These are phyloP conservation scores for Troglohyphantes excavatus DNA, from an alignment of 2,888 invertebrate genomes.

Conservation along the genomic window DNA sequence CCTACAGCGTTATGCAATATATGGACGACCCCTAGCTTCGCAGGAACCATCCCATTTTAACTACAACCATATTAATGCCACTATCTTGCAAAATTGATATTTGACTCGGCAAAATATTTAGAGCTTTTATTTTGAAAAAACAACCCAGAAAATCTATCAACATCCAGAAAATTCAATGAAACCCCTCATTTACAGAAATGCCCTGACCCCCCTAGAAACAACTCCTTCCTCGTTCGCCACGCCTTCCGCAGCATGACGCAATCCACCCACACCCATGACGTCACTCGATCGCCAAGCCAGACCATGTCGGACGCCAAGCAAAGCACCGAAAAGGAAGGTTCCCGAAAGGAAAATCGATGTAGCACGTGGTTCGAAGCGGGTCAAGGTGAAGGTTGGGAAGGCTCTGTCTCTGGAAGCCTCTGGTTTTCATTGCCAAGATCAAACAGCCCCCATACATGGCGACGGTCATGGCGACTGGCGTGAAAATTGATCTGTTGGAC, in stretches of 20 bases:
- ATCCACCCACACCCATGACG: conserved; percentile 11
- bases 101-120: too few relatives aligned
- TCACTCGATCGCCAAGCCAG: conserved; percentile 39
- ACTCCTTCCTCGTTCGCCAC: neutral
- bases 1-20: too few relatives aligned
- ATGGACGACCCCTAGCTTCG: too few relatives aligned
- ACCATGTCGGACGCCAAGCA: conserved; percentile 33
- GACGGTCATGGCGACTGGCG: conserved; percentile 1
- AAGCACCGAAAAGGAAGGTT: too few relatives aligned
- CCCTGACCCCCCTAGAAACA: neutral
- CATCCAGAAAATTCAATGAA: too few relatives aligned
- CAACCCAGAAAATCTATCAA: too few relatives aligned
- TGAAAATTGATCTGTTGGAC: neutral
- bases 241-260: conserved; percentile 28
- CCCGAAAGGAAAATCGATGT: conserved; percentile 55
- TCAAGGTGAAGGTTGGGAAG: conserved; percentile 74
- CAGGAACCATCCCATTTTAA: too few relatives aligned
- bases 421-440: conserved; percentile 73
- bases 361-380: conserved; percentile 20
- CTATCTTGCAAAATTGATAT: too few relatives aligned
- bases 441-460: conserved; percentile 58
- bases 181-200: neutral
- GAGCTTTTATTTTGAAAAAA: too few relatives aligned
- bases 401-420: neutral
- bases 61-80: too few relatives aligned